Evolutionary conservation across 1,140 invertebrate species (phyloP).

Genomic region (Pseudoatta argentina): DNA sequence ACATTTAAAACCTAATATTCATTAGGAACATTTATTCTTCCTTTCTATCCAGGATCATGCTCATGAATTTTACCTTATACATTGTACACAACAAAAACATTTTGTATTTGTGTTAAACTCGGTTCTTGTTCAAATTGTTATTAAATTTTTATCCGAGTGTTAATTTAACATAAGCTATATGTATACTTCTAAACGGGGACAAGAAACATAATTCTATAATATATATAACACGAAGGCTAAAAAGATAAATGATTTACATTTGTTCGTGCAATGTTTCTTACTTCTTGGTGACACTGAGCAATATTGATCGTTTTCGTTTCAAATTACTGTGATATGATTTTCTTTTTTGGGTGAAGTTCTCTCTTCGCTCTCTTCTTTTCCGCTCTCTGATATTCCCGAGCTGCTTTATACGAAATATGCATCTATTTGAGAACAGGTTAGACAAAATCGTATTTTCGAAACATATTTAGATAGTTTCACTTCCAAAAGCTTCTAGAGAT

Average conservation of each 20-base stretch:
- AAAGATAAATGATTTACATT: slow-evolving; percentile 43
- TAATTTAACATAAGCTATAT: not conserved
- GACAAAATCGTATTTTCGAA: slow-evolving; percentile 21
- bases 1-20: too few species aligned
- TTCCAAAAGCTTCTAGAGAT: slow-evolving; percentile 43
- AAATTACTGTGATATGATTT: slow-evolving; percentile 4
- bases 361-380: not conserved
- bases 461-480: slow-evolving; percentile 58
- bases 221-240: not conserved
- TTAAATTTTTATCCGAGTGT: too few species aligned
- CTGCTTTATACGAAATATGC: not conserved
- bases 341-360: not conserved
- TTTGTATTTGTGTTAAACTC: too few species aligned
- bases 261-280: slow-evolving; percentile 26
- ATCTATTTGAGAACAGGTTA: slow-evolving; percentile 26
- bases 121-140: too few species aligned
- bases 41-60: too few species aligned
- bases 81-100: not conserved
- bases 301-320: slow-evolving; percentile 47
- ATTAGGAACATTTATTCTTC: too few species aligned
- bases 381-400: not conserved
- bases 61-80: too few species aligned
- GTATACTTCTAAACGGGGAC: not conserved
- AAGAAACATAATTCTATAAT: slow-evolving; percentile 1
- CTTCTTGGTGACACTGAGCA: slow-evolving; percentile 23